A percentile compares a stretch with the other conserved stretches of the same genome.
Conservation (phyloP, 2,113 vertebrate genomes). For the Zosterops japonicus region DNA sequence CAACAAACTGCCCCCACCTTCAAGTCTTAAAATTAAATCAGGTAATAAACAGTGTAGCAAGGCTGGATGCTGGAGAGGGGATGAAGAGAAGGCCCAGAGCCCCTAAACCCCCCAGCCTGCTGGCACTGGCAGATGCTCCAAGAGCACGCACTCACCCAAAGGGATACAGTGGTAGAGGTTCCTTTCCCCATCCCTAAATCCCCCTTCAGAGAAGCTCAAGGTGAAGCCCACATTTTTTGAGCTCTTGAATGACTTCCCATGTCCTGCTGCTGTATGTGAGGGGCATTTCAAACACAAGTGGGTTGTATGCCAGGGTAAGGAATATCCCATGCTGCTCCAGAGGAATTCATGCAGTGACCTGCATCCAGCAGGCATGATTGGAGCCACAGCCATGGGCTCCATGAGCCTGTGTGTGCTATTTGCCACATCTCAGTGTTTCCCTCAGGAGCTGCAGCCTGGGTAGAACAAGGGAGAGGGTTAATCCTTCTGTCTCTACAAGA, state of each 20-base stretch:
- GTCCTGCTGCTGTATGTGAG: rapidly evolving
- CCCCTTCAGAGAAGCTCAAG: neutral
- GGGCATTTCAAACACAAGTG: neutral
- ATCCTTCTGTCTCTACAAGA: neutral
- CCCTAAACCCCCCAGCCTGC: neutral
- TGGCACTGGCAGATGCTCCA: neutral
- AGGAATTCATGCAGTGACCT: neutral
- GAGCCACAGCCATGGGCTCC: neutral
- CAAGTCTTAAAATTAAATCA: neutral
- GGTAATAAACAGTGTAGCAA: neutral
- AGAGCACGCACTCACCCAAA: neutral
- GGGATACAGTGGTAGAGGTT: rapidly evolving
- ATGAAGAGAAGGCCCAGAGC: neutral
- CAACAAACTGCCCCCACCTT: neutral
- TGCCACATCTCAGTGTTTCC: rapidly evolving
- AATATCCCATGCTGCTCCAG: neutral
- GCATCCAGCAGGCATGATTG: neutral
- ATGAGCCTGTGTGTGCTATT: rapidly evolving
- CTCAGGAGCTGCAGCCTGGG: neutral
- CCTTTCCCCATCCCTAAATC: neutral
- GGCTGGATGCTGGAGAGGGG: neutral
- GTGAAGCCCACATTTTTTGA: neutral
- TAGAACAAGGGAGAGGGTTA: neutral
- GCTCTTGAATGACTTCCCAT: neutral
- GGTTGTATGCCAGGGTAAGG: neutral